Percentiles rank a stretch among this genome's conserved stretches.
Conservation (phyloP, 2,113 vertebrate genomes). For the Tamias sibiricus region DNA sequence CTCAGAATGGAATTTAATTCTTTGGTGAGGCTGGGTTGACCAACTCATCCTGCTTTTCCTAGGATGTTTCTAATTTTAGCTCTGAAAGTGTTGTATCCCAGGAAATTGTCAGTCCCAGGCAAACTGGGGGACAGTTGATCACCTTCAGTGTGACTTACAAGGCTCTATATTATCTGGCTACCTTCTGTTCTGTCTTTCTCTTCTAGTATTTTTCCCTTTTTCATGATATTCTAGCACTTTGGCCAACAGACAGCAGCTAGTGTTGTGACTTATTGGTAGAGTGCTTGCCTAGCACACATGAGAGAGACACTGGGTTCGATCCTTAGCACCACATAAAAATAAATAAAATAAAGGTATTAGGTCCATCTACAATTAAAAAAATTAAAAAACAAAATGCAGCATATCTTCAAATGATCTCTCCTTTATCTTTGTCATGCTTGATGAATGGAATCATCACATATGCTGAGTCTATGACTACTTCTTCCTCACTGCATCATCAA, state of each 20-base stretch:
- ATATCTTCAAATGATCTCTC: neutral
- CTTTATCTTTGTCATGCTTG: neutral
- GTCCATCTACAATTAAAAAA: too few relatives aligned
- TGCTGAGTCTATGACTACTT: neutral
- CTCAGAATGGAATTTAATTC: neutral
- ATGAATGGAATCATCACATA: neutral
- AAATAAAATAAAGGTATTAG: too few relatives aligned
- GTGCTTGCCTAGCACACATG: too few relatives aligned
- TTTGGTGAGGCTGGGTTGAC: neutral
- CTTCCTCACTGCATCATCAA: neutral
- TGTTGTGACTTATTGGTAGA: too few relatives aligned
- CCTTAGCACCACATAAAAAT: too few relatives aligned
- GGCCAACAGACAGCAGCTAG: too few relatives aligned
- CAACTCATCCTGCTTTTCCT: neutral
- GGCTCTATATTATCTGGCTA: neutral
- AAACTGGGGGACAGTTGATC: neutral
- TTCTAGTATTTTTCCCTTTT: neutral
- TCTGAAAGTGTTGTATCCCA: neutral
- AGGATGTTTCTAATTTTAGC: neutral
- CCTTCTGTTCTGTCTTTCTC: neutral
- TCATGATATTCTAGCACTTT: neutral
- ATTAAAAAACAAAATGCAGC: neutral
- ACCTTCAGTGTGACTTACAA: neutral
- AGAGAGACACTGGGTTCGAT: too few relatives aligned
- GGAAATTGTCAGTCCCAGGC: neutral